Evolutionary conservation across 2,888 invertebrate species (phyloP), one percentile per base, ranked within the genome.

Genomic region (Dryobota labecula): DNA sequence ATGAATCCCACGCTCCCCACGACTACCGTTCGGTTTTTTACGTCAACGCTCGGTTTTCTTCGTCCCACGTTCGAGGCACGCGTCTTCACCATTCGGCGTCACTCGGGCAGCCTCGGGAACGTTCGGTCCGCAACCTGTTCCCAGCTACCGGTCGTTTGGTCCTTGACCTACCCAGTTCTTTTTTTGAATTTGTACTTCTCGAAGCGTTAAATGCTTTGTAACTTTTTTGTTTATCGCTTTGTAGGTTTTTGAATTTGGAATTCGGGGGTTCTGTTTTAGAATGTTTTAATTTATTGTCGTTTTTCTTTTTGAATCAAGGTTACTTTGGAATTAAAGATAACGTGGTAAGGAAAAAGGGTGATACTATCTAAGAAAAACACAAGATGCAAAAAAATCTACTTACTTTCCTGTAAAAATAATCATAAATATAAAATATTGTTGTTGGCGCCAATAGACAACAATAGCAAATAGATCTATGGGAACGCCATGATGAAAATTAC

Each of bases 101-200:
- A 45, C 2, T 86, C 86, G 85, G 58, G 15, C 0, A 45, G 33
- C 51, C 20, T 86, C 86, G 85, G 62, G 11, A 18, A 63, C 33
- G 66, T 56, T 82, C 76, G 78, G 41, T 33, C 0, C 13, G 70
- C 83, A 88, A 90, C 89, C 86, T 86, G 89, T 87, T 88, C 79
- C 75, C 76, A 27, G 86, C 87, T 84, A 87, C 87, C 79, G 83
- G 86, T 81, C 74, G 81, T 80, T 84, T 89, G 87, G 84, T 87
- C 86, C 89, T 88, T 88, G 89, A 89, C 88, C 84, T 81, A 86
- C 78, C 78, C 72, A 70, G 73, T 79, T 79, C 78, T 49, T 80
- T 87, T 80, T 84, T 80, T 78, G 70, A 80, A 47, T 74, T 74
- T 77, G 74, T 79, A 81, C 67, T 73, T 76, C 63, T 67, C 51